A percentile compares a stretch with the other conserved stretches of the same genome.
Conservation (phyloP, 37 sponge, comb jelly and placozoan species). For the Petrosia ficiformis region DNA sequence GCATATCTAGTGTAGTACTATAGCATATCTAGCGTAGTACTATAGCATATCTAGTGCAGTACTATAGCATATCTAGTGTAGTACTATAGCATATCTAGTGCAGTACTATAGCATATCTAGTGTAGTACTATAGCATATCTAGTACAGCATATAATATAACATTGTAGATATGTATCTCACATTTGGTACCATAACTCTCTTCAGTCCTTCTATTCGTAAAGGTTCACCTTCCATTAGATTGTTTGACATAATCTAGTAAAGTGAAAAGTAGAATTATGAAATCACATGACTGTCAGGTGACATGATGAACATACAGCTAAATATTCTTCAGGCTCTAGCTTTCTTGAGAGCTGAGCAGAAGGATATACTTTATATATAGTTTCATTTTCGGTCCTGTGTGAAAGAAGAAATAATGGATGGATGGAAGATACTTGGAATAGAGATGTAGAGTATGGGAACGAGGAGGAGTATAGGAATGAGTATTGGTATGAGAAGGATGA, state of each 20-base stretch:
- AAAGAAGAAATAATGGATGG: too few species aligned
- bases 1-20: too few species aligned
- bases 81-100: too few species aligned
- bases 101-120: too few species aligned
- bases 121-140: too few species aligned
- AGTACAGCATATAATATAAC: background rate
- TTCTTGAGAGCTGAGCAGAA: constrained; percentile 10
- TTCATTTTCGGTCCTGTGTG: constrained; percentile 44
- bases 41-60: too few species aligned
- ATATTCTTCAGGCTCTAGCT: constrained; percentile 29
- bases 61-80: too few species aligned
- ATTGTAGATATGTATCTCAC: background rate
- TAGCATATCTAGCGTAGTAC: too few species aligned
- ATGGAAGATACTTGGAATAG: too few species aligned
- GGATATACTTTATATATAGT: constrained; percentile 35
- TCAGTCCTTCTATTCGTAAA: background rate
- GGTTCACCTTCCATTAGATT: background rate
- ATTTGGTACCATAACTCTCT: background rate
- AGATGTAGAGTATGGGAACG: background rate
- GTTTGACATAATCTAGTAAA: background rate
- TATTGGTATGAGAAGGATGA: background rate
- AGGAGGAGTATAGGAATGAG: background rate
- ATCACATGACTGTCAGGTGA: background rate
- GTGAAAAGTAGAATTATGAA: too few species aligned
- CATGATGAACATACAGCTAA: constrained; percentile 21